Conservation (phyloP, 2,888 invertebrate species). For the Zele albiditarsus region DNA sequence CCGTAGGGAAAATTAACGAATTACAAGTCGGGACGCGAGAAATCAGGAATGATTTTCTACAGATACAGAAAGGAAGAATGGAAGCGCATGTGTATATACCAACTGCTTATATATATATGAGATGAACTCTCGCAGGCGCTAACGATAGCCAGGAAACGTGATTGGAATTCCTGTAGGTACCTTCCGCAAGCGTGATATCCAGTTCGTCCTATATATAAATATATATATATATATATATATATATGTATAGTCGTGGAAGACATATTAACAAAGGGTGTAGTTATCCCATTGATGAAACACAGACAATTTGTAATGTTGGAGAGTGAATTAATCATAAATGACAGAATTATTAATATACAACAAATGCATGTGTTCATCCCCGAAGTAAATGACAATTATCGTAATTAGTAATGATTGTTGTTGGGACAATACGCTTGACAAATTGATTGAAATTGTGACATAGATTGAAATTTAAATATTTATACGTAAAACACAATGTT, state of each 20-base stretch:
- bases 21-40: conserved; percentile 21
- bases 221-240: neutral
- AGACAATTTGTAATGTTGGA: neutral
- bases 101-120: neutral
- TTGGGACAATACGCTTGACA: no score
- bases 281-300: conserved; percentile 3
- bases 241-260: neutral
- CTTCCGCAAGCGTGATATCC: conserved; percentile 36
- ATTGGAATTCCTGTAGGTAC: conserved; percentile 56
- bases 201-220: neutral
- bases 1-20: neutral
- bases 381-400: neutral
- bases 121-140: conserved; percentile 48
- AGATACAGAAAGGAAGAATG: conserved; percentile 7
- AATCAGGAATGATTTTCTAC: conserved; percentile 27
- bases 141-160: conserved; percentile 62
- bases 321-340: neutral
- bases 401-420: neutral
- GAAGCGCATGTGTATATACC: neutral
- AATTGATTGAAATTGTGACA: no score
- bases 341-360: neutral
- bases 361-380: neutral
- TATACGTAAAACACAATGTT: no score
- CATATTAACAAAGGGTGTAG: neutral
- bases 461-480: no score